Conservation (phyloP, 2,888 invertebrate species). For the Callinectes sapidus region DNA sequence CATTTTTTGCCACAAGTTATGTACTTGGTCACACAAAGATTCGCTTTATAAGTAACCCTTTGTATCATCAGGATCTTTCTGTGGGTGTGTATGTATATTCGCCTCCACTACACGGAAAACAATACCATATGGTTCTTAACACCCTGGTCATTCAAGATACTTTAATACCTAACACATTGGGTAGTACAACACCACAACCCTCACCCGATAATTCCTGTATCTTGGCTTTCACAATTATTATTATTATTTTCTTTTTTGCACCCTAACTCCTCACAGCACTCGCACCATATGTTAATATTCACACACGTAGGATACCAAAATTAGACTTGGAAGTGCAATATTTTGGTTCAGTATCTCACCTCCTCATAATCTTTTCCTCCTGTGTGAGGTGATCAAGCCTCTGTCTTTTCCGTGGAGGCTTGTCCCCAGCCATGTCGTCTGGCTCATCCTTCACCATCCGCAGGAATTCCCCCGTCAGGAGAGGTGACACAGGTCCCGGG, state of each 20-base stretch:
- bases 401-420: conserved; percentile 71
- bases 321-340: too few species aligned
- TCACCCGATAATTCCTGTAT: neutral
- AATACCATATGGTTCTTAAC: neutral
- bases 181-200: neutral
- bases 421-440: neutral
- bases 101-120: neutral
- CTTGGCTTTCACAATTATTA: neutral
- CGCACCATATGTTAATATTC: too few species aligned
- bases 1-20: too few species aligned
- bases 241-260: too few species aligned
- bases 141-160: neutral
- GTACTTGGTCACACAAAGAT: too few species aligned
- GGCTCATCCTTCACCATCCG: conserved; percentile 64
- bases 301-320: too few species aligned
- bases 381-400: conserved; percentile 68
- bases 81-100: too few species aligned
- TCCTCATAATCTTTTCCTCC: conserved; percentile 72
- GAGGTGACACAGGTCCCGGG: conserved; percentile 25
- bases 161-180: too few species aligned
- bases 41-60: too few species aligned
- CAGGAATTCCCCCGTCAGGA: conserved; percentile 45
- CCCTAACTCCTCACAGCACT: neutral
- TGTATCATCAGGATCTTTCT: too few species aligned
- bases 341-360: conserved; percentile 50